These are phyloP conservation scores for Chionomys nivalis DNA, from an alignment of 2,113 vertebrate genomes.

Conservation along the genomic window DNA sequence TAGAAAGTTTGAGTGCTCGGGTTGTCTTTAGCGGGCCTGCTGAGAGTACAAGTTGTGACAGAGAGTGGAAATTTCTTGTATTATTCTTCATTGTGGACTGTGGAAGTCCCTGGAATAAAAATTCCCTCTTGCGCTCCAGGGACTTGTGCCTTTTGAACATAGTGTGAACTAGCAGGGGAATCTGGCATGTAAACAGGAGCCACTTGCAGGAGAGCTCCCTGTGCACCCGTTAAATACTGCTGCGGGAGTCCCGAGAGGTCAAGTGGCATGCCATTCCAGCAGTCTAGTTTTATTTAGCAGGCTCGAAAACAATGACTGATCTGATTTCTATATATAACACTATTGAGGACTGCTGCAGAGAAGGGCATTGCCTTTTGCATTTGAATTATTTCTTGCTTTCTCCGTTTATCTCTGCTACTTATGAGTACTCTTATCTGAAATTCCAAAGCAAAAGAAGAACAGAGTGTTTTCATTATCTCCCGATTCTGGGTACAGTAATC, in stretches of 20 bases:
- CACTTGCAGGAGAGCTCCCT: conserved; percentile 70
- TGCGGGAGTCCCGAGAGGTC: conserved; percentile 78
- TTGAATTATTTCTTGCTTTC: conserved; percentile 67
- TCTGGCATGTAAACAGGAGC: conserved; percentile 78
- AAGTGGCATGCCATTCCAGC: conserved; percentile 85
- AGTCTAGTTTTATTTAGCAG: conserved; percentile 85
- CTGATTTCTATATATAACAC: conserved; percentile 88
- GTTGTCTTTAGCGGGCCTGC: conserved; percentile 80
- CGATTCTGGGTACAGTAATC: conserved; percentile 25
- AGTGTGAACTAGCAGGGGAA: conserved; percentile 58
- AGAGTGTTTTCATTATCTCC: conserved; percentile 52
- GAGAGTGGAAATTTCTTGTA: conserved; percentile 79
- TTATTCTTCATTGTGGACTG: conserved; percentile 72
- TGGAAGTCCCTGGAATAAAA: conserved; percentile 65
- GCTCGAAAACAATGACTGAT: conserved; percentile 87
- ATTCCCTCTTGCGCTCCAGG: conserved; percentile 64
- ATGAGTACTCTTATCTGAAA: conserved; percentile 59
- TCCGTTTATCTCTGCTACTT: conserved; percentile 77
- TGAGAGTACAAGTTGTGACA: conserved; percentile 85
- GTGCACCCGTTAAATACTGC: conserved; percentile 82
- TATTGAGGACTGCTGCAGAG: conserved; percentile 67
- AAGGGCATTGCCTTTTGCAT: conserved; percentile 53
- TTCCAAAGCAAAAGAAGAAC: conserved; percentile 48
- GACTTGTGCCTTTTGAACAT: conserved; percentile 83
- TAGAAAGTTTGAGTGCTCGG: conserved; percentile 81